phyloP scores from a whole-genome alignment of 2,113 vertebrate species.

The Tachysurus vachellii region DNA sequence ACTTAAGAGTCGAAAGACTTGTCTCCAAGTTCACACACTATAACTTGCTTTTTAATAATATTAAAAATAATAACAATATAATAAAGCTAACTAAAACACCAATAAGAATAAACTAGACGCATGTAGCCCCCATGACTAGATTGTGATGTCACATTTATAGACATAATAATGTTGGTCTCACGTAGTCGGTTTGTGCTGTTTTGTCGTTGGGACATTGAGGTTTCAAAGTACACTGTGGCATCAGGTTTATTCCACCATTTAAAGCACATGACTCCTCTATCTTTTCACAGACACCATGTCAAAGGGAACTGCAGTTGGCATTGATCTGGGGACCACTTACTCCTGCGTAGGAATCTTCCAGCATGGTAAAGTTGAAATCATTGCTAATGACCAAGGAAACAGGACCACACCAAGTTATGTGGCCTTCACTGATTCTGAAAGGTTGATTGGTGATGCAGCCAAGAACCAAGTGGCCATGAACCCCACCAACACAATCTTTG shows the following conservation, averaged over 20 bases:
- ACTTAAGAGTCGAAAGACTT: neutral
- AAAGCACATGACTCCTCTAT: conserved; percentile 3
- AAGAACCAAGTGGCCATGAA: conserved; percentile 71
- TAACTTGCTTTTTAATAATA: neutral
- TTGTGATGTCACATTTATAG: neutral
- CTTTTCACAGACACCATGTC: conserved; percentile 69
- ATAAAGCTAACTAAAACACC: neutral
- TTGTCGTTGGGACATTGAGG: neutral
- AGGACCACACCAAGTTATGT: conserved; percentile 69
- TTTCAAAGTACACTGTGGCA: conserved; percentile 8
- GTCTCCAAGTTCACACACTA: neutral
- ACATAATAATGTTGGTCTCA: neutral
- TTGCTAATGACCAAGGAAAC: conserved; percentile 82
- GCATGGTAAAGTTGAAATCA: conserved; percentile 90
- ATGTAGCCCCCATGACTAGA: neutral
- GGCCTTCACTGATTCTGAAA: conserved; percentile 65
- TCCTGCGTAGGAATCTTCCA: conserved; percentile 90
- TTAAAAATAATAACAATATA: neutral
- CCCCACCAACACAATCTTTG: conserved; percentile 71
- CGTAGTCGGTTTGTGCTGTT: neutral
- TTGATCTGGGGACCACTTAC: conserved; percentile 89
- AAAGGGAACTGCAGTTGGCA: conserved; percentile 83
- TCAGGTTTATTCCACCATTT: neutral
- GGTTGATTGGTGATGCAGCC: conserved; percentile 67
- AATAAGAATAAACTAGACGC: neutral